Conservation (phyloP, 2,113 vertebrate species). For the Bucco capensis region DNA sequence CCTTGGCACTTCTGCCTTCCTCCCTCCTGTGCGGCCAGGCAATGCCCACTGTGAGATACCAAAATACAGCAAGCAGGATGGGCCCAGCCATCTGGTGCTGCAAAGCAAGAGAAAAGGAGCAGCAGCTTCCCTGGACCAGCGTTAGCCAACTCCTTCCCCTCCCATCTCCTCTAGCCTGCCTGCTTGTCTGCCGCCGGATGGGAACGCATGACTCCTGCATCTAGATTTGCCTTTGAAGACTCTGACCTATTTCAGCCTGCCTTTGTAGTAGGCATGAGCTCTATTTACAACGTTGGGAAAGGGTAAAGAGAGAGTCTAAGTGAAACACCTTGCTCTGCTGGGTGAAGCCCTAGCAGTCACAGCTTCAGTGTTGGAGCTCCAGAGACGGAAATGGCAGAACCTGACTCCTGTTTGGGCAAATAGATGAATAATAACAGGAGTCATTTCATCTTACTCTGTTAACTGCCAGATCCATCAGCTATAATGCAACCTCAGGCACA, state of each 20-base stretch:
- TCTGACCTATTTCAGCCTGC: neutral
- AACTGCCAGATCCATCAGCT: neutral
- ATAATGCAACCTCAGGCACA: neutral
- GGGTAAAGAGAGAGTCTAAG: neutral
- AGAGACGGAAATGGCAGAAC: neutral
- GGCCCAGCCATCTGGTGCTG: neutral
- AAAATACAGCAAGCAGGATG: neutral
- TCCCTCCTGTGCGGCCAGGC: neutral
- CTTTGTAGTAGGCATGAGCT: neutral
- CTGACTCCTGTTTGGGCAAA: neutral
- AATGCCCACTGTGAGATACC: neutral
- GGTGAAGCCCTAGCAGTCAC: neutral
- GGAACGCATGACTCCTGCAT: neutral
- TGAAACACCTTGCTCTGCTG: neutral
- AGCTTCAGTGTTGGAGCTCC: neutral
- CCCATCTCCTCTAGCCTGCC: neutral
- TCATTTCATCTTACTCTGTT: neutral
- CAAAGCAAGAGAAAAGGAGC: neutral
- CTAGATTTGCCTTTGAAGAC: neutral
- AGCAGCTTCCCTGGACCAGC: neutral
- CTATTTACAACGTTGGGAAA: neutral
- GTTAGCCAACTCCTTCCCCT: neutral
- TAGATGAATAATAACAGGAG: neutral
- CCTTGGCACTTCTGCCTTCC: neutral
- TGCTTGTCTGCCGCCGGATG: fast-evolving